Evolutionary conservation across 2,113 vertebrate genomes (phyloP).

Genomic region (Conger conger): DNA sequence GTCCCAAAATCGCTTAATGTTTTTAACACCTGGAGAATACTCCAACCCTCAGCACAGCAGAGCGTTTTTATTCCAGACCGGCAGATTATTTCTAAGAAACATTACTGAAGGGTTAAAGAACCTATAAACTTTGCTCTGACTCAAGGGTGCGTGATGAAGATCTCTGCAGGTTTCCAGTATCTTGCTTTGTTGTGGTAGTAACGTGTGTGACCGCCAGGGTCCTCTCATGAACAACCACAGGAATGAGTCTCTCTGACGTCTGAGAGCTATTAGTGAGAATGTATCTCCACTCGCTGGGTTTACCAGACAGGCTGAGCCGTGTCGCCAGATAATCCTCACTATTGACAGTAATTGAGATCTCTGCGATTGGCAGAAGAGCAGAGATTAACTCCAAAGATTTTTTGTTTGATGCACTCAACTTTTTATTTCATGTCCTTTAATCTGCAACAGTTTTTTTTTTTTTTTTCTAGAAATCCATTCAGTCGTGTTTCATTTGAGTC

Average conservation of each 20-base stretch:
- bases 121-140: too few relatives aligned
- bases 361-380: slow-evolving; percentile 40
- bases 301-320: slow-evolving; percentile 4
- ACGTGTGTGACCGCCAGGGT: neutral
- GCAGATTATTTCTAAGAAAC: neutral
- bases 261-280: neutral
- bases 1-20: too few relatives aligned
- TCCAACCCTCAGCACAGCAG: too few relatives aligned
- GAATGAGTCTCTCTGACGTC: neutral
- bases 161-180: neutral
- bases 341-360: slow-evolving; percentile 24
- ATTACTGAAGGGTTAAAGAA: neutral
- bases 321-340: slow-evolving; percentile 14
- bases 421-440: neutral
- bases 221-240: neutral
- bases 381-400: slow-evolving; percentile 22
- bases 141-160: neutral
- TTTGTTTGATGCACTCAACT: neutral
- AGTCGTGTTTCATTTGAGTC: neutral
- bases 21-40: too few relatives aligned
- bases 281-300: neutral
- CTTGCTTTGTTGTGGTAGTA: neutral
- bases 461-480: neutral
- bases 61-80: neutral
- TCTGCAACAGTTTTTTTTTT: neutral